Conservation (phyloP, 2,113 vertebrate species). For the Formicarius rufipectus region DNA sequence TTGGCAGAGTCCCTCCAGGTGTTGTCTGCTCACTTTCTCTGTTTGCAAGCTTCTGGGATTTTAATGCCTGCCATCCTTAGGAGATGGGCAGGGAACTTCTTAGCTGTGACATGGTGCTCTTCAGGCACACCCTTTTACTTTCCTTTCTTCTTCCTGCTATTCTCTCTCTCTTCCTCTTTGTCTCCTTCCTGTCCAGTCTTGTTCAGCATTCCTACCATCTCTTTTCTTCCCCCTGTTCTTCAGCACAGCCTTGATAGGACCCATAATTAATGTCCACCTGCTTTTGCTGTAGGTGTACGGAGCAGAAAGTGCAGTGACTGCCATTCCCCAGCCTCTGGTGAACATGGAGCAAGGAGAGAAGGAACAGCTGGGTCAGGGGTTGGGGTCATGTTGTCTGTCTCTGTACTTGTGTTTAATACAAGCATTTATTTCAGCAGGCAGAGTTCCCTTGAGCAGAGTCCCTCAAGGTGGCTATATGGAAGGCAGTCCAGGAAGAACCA, state of each 20-base stretch:
- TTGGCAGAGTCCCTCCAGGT: neutral
- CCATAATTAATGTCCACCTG: neutral
- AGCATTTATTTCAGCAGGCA: slow-evolving; percentile 56
- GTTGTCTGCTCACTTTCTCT: neutral
- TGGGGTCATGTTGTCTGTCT: neutral
- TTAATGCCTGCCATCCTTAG: neutral
- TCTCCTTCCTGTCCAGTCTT: neutral
- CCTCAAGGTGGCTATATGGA: neutral
- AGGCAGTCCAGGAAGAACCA: slow-evolving; percentile 13
- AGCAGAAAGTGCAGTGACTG: neutral
- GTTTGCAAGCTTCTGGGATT: neutral
- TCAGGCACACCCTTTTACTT: neutral
- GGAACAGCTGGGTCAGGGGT: neutral
- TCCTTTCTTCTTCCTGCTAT: neutral
- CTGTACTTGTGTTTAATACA: neutral
- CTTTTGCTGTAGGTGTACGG: neutral
- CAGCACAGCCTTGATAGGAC: neutral
- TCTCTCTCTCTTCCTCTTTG: neutral
- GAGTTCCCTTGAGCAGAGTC: neutral
- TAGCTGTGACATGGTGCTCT: neutral
- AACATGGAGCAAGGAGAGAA: neutral
- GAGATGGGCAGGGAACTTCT: neutral
- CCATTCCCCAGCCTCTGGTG: neutral
- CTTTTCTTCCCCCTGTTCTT: neutral
- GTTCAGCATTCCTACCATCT: neutral